These are phyloP conservation scores for Netelia melanura DNA, from an alignment of 2,888 invertebrate genomes.

Conservation along the genomic window DNA sequence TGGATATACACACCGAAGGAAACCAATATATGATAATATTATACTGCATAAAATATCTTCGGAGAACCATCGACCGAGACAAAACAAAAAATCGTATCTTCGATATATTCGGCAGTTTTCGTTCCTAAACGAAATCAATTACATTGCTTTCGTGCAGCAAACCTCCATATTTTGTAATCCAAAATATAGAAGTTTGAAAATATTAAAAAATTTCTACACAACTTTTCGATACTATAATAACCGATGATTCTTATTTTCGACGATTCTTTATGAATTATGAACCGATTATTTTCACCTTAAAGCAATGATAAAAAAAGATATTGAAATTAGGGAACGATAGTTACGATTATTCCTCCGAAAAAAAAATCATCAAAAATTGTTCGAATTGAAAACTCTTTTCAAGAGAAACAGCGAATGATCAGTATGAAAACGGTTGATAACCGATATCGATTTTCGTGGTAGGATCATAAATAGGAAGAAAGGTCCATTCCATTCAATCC, in stretches of 20 bases:
- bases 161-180: neutral
- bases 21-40: neutral
- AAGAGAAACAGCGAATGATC: neutral
- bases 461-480: neutral
- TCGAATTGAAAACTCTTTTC: neutral
- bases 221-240: too few species aligned
- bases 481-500: slow-evolving; percentile 15
- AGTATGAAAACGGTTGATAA: neutral
- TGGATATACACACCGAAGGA: slow-evolving; percentile 5
- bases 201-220: too few species aligned
- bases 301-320: too few species aligned
- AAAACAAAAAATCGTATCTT: neutral
- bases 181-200: too few species aligned
- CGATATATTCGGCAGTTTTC: neutral
- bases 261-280: too few species aligned
- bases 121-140: neutral
- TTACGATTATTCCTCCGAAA: neutral
- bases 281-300: too few species aligned
- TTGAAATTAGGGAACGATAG: too few species aligned
- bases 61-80: neutral
- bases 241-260: too few species aligned
- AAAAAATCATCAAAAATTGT: slow-evolving; percentile 3
- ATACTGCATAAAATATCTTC: neutral
- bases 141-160: too few species aligned
- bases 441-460: neutral